phyloP scores from a whole-genome alignment of 2,113 vertebrate genomes.

The Barnardius zonarius region DNA sequence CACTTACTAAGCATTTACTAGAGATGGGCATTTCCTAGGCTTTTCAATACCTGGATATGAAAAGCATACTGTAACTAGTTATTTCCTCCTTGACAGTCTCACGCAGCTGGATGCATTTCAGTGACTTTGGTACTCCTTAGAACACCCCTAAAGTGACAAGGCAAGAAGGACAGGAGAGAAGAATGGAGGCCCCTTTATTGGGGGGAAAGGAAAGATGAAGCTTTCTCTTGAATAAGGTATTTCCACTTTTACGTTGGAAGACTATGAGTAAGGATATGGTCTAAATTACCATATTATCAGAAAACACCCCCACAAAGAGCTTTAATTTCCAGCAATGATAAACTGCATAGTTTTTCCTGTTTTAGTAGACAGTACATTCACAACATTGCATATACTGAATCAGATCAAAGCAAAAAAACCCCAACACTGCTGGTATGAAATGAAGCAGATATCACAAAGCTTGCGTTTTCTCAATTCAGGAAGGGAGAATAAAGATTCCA shows the following conservation, averaged over 20 bases:
- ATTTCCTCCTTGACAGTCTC: neutral
- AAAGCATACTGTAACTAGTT: neutral
- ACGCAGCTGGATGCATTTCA: neutral
- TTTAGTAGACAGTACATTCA: neutral
- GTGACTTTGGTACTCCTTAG: neutral
- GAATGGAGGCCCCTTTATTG: accelerated
- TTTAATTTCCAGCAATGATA: constrained; percentile 25
- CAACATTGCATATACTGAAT: neutral
- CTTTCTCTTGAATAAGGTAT: neutral
- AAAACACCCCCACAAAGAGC: neutral
- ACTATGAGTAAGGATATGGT: neutral
- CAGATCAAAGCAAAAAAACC: neutral
- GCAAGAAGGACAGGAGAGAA: neutral
- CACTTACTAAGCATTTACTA: neutral
- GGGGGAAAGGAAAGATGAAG: neutral
- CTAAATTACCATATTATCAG: constrained; percentile 40
- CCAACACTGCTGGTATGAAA: neutral
- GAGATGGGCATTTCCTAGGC: neutral
- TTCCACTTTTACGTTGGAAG: neutral
- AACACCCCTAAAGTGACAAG: neutral
- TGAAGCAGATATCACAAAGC: neutral
- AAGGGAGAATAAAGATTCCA: constrained; percentile 22
- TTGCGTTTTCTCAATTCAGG: neutral
- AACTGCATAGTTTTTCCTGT: neutral
- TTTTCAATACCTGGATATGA: neutral